Conservation (phyloP, 2,888 invertebrate species). For the Steinernema carpocapsae region DNA sequence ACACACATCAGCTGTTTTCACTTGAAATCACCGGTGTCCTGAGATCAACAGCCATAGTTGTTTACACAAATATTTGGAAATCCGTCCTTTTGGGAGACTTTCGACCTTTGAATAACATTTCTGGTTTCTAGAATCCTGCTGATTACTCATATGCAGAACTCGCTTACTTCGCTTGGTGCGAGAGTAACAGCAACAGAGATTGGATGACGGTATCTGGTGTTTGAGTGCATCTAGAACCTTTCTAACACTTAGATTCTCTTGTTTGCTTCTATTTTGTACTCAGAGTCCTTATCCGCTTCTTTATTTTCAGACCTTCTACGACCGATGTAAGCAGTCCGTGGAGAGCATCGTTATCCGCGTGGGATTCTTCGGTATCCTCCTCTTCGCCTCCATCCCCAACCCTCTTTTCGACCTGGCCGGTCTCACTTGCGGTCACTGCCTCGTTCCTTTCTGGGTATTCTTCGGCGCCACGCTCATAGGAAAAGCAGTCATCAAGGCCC, state of each 20-base stretch:
- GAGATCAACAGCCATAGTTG: not conserved
- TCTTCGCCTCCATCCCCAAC: conserved; percentile 81
- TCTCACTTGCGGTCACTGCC: conserved; percentile 95
- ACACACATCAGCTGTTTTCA: not conserved
- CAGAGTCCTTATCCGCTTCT: not conserved
- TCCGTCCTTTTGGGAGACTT: conserved; percentile 33
- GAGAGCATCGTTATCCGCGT: conserved; percentile 82
- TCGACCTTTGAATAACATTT: conserved; percentile 67
- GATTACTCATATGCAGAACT: conserved; percentile 16
- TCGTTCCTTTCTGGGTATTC: conserved; percentile 99
- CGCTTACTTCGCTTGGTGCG: no score
- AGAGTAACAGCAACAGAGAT: no score
- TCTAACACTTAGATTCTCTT: not conserved
- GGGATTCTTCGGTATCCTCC: conserved; percentile 66
- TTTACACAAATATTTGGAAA: conserved; percentile 20
- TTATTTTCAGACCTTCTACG: conserved; percentile 50
- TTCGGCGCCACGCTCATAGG: conserved; percentile 96
- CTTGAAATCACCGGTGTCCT: no score
- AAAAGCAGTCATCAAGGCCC: conserved; percentile 69
- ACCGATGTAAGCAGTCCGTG: conserved; percentile 59
- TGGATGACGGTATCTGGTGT: no score
- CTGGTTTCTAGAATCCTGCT: conserved; percentile 39
- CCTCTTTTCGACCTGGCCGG: conserved; percentile 98
- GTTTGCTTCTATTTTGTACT: not conserved
- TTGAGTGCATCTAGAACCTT: not conserved